Conservation (phyloP, 2,113 vertebrate species). For the Marmota monax region DNA sequence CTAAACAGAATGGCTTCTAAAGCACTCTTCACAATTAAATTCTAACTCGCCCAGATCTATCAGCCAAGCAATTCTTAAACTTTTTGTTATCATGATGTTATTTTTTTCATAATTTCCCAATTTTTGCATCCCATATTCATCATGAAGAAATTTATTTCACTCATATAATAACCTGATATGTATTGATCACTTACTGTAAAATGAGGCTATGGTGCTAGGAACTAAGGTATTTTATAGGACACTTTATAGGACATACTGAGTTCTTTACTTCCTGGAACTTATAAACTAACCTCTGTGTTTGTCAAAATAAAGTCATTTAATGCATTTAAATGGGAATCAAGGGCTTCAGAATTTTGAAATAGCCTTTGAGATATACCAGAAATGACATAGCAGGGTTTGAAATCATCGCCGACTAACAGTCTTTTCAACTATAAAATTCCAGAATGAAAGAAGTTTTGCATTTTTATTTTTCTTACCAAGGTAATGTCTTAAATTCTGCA, state of each 20-base stretch:
- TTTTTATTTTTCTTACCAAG: slow-evolving; percentile 29
- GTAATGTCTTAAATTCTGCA: background rate
- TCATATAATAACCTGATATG: background rate
- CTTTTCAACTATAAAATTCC: background rate
- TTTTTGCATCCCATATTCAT: background rate
- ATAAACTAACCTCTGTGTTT: background rate
- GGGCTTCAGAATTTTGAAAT: background rate
- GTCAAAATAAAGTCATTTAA: slow-evolving; percentile 44
- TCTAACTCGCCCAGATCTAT: background rate
- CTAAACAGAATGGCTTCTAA: slow-evolving; percentile 12
- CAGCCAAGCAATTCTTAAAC: slow-evolving; percentile 32
- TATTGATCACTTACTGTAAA: slow-evolving; percentile 40
- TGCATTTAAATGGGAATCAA: slow-evolving; percentile 32
- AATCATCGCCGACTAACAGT: background rate
- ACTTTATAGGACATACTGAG: background rate
- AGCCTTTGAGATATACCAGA: background rate
- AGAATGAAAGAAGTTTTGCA: background rate
- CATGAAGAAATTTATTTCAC: background rate
- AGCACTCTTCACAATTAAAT: slow-evolving; percentile 30
- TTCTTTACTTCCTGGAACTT: slow-evolving; percentile 53
- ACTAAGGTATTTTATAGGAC: background rate
- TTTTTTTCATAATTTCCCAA: slow-evolving; percentile 32
- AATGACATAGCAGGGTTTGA: background rate
- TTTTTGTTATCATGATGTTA: background rate
- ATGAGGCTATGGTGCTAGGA: background rate